Evolutionary conservation across 2,113 vertebrate species (phyloP), one percentile per base, ranked within the genome.

Genomic region (Mugil cephalus): DNA sequence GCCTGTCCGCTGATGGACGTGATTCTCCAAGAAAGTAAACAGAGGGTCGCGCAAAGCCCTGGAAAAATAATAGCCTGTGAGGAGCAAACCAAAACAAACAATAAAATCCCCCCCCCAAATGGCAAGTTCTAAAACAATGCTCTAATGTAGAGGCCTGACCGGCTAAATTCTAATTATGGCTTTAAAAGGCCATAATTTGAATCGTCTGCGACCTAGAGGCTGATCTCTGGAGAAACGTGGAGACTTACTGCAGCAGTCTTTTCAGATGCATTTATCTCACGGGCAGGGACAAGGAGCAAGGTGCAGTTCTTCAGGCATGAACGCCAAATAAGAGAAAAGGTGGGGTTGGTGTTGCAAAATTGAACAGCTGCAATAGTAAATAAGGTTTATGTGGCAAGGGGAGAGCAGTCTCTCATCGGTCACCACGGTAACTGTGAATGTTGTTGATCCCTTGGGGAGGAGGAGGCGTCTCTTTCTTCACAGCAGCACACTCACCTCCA

Each of bases 331-430:
- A 83, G 82, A 84, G 79, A 88, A 86, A 92, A 87, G 79, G 85
- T 90, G 83, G 80, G 77, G 65, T 66, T 78, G 85, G 76, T 92
- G 81, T 83, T 89, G 90, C 88, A 91, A 91, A 93, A 92, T 92
- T 92, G 87, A 94, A 91, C 91, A 93, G 91, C 91, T 91, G 89
- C 82, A 86, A 92, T 84, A 91, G 91, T 94, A 93, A 94, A 94
- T 92, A 92, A 92, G 87, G 84, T 93, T 93, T 92, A 94, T 94
- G 92, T 92, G 93, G 87, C 89, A 92, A 78, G 81, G 83, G 72
- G 77, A 85, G 90, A 80, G 79, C 69, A 85, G 87, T 84, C 71
- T 83, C 85, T 90, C 90, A 86, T 93, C 83, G 77, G 91, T 94
- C 88, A 90, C 87, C 85, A 89, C 74, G 75, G 91, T 93, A 93